phyloP scores from a whole-genome alignment of 2,113 vertebrate species.

The Sylvilagus bachmani region DNA sequence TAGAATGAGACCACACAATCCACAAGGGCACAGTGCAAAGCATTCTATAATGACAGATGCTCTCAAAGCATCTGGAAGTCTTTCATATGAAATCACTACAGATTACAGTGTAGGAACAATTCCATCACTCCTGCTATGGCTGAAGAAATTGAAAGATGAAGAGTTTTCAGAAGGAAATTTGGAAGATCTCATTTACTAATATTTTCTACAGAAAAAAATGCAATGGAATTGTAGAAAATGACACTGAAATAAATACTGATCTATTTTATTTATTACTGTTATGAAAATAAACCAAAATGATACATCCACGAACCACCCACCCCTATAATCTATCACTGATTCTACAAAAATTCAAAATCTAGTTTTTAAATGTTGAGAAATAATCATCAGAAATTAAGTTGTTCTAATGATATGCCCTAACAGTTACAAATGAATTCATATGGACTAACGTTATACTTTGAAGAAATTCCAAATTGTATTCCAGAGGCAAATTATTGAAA shows the following conservation, averaged over 20 bases:
- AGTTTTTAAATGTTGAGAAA: neutral
- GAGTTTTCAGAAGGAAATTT: conserved; percentile 50
- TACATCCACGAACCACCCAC: neutral
- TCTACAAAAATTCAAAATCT: neutral
- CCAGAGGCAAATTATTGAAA: conserved; percentile 28
- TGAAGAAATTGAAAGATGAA: conserved; percentile 17
- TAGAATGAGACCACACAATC: neutral
- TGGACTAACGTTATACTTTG: neutral
- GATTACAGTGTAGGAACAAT: conserved; percentile 58
- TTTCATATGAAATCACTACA: conserved; percentile 61
- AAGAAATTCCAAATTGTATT: conserved; percentile 48
- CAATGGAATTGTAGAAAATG: neutral
- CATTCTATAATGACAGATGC: conserved; percentile 50
- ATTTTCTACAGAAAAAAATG: conserved; percentile 35
- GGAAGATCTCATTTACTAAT: conserved; percentile 52
- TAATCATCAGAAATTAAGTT: neutral
- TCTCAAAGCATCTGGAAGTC: conserved; percentile 33
- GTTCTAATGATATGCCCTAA: neutral
- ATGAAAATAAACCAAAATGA: neutral
- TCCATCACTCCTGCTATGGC: conserved; percentile 4
- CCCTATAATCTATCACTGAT: neutral
- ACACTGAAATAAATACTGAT: conserved; percentile 18
- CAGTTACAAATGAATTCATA: neutral
- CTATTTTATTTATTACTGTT: neutral
- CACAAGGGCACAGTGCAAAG: neutral